Base-by-base conservation (phyloP, 2,888 invertebrate species). In the Pristionchus japonicus region DNA sequence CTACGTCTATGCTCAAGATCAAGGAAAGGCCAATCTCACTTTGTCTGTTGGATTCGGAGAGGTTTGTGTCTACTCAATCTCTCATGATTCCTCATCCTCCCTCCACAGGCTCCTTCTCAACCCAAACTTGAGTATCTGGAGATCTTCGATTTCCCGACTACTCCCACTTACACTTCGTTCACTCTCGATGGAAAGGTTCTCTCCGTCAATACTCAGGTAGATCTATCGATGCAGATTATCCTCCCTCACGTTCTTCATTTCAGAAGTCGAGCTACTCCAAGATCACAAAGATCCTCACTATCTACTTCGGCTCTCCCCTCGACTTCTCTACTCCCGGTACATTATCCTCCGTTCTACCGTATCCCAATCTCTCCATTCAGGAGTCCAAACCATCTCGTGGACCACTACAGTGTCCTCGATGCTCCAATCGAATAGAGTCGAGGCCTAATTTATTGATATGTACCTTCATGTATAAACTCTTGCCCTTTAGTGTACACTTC, bases 41-140 rank as follows among this genome's bases (percentile, higher is more conserved):
- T 20, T 85, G 11, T n/a, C 47, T 27, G 61, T 85, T 13, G 61
- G 61, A 85, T 9, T n/a, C 9, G 82, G 47, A 17, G 2, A 82
- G 15, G 82, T 82, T 15, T 17, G 61, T 61, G 9, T 37, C n/a
- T n/a, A n/a, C 40, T 1, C 31, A 1, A 67, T 70, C 37, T 20
- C 6, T 27, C 70, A 64, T 27, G 64, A 31, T 64, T 70, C 47
- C 52, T 61, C 49, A 40, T 31, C 83, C 27, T 61, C 43, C 84
- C 49, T 52, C 89, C 88, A 64, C 61, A 90, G 90, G 74, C 82
- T 34, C 87, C 90, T 34, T 49, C 77, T 20, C 86, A 91, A 17
- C 92, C 92, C 15, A 89, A 90, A 15, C 89, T 93, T n/a, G 91
- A 92, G 83, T 90, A 91, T 82, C 89, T 93, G n/a, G 92, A 92